Evolutionary conservation across 2,888 invertebrate genomes (phyloP), one percentile per base, ranked within the genome.

Genomic region (Stictocephala bisonia): DNA sequence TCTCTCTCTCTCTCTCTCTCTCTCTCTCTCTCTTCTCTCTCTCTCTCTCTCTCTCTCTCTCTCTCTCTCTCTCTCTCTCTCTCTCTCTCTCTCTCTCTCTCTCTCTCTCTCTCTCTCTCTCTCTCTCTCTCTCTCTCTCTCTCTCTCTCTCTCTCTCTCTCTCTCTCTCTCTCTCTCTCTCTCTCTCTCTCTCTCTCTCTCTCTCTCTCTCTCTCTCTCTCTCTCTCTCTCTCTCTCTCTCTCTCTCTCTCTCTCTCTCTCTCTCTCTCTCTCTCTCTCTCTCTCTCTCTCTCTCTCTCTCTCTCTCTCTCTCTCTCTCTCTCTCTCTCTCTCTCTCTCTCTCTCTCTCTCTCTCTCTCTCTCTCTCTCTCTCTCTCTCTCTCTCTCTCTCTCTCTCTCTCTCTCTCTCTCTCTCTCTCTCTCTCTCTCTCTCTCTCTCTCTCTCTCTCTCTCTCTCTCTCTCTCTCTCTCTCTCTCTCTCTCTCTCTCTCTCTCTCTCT

Each of bases 361-460:
- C 56, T 26, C 18, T 26, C 56, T 56, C 56, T 18, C 18, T 18
- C 27, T 56, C 56, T 18, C 18, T 56, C 56, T 56, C 56, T 26
- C 18, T 18, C 56, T 56, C 27, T 18, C 18, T 18, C 27, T 56
- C 56, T 18, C 18, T 18, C 56, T 22, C 41, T 15, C 22, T n/a
- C 66, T 64, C 20, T 22, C 13, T 2, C 41, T 26, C 31, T n/a
- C 22, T 24, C 20, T 70, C 56, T 35, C 15, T 41, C 56, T 64
- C 56, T 27, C 15, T 27, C 56, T 70, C 56, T 40, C 15, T 27
- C 56, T 64, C 56, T 27, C 15, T 15, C 70, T 70, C 70, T 27
- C 13, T 35, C 56, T 56, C 40, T 18, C 4, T 27, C 68, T 68
- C 53, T 3, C 22, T 29, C 26, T 58, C 53, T 6, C 40, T 24